Conservation (phyloP, 2,888 invertebrate species). For the Pecten maximus region DNA sequence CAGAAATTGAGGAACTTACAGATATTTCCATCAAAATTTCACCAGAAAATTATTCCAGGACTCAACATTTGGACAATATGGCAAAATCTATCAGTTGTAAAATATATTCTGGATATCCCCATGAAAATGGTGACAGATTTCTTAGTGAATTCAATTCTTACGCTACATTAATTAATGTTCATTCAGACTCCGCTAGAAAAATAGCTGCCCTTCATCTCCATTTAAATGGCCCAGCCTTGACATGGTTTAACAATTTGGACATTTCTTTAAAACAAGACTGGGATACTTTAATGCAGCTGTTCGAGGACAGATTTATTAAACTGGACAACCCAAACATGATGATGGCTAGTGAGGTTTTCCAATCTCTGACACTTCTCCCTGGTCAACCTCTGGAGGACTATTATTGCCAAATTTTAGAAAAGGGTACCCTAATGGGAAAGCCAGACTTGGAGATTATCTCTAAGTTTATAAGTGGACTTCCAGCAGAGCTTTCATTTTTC, state of each 20-base stretch:
- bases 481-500: conserved; percentile 34
- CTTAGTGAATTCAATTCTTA: not conserved
- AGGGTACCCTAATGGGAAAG: not conserved
- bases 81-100: not conserved
- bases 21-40: not conserved
- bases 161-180: not conserved
- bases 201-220: not conserved
- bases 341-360: not conserved
- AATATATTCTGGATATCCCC: not conserved
- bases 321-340: not conserved
- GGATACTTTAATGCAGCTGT: not conserved
- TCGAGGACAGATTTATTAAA: not conserved
- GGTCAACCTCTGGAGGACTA: not conserved
- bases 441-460: not conserved
- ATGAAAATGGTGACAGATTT: not conserved
- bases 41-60: not conserved
- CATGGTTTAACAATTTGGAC: not conserved
- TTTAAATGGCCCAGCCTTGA: not conserved
- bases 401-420: conserved; percentile 4
- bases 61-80: not conserved
- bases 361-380: conserved; percentile 18
- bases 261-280: not conserved
- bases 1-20: not conserved
- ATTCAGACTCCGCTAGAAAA: not conserved
- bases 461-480: conserved; percentile 28